Base-by-base conservation (phyloP, 2,113 vertebrate species). In the Eira barbara region DNA sequence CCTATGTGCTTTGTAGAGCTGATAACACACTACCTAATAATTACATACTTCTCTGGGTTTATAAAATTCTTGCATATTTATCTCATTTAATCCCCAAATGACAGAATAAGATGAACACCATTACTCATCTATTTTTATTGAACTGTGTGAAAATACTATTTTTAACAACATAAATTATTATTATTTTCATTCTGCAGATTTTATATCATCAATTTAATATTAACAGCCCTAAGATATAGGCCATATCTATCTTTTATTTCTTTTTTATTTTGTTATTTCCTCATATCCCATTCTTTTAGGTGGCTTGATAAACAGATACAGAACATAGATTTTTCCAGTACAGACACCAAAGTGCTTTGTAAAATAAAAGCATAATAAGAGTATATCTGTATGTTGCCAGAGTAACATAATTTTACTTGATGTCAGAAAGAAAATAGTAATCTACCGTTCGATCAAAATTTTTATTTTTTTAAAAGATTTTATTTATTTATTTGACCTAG, bases 141-240 rank as follows among this genome's bases (percentile, higher is more conserved):
- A 96, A 82, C 88, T 95, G 36, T 25, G 2, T 67, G 1, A 92
- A 96, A 92, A 84, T 67, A 39, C 4, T 97, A 67, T 89, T 96
- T 80, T 95, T 90, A 94, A 86, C 23, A 90, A 10, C 6, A 25
- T 87, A 83, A 80, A 17, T 82, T 69, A 82, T 71, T 94, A 76
- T 91, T 90, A 86, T 94, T 71, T 85, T 89, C 42, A 73, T 29
- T 71, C 5, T 69, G 47, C 61, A 34, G 11, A 89, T 84, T 97
- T 96, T 94, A 90, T 93, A 69, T 73, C 3, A 93, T 89, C 71
- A 55, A 57, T 96, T 94, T 93, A 80, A 95, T 86, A 79, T 67
- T 91, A 93, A 96, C 10, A 89, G 7, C 6, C n/a, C 59, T 71
- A 86, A 23, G 21, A 79, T 89, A 71, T 3, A 91, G 84, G 47